A percentile compares a stretch with the other conserved stretches of the same genome.
phyloP scores from a whole-genome alignment of 2,888 invertebrate species.

The Corbicula japonica region DNA sequence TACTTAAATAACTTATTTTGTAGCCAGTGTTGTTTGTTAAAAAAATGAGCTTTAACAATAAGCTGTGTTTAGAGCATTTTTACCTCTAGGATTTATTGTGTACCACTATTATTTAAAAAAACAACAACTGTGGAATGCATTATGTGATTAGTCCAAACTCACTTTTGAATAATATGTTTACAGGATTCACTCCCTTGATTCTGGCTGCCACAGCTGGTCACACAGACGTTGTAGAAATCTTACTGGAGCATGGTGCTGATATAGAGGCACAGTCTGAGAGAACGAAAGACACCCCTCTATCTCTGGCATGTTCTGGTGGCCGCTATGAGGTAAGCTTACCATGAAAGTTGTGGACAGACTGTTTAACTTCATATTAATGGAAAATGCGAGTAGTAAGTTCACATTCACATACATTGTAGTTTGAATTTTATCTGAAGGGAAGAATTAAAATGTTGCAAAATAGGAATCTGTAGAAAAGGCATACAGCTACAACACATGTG shows the following conservation, averaged over 20 bases:
- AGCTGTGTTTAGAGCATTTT: too few relatives aligned
- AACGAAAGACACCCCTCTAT: slow-evolving; percentile 99
- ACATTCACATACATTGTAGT: too few relatives aligned
- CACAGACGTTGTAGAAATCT: slow-evolving; percentile 94
- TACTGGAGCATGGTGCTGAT: slow-evolving; percentile 97
- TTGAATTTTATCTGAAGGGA: too few relatives aligned
- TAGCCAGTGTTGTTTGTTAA: not conserved
- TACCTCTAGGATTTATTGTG: too few relatives aligned
- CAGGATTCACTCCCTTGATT: slow-evolving; percentile 98
- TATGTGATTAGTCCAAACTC: too few relatives aligned
- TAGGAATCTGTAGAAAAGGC: too few relatives aligned
- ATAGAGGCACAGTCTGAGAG: slow-evolving; percentile 99
- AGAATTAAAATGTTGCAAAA: too few relatives aligned
- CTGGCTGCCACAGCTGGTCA: slow-evolving; percentile 99
- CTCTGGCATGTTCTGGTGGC: slow-evolving; percentile 98
- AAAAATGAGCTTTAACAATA: not conserved
- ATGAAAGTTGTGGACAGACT: not conserved
- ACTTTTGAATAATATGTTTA: too few relatives aligned
- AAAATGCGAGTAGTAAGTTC: too few relatives aligned
- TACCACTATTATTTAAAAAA: too few relatives aligned
- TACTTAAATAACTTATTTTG: not conserved
- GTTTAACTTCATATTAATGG: not conserved
- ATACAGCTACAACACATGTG: too few relatives aligned
- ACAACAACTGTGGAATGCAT: too few relatives aligned
- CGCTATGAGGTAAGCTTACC: slow-evolving; percentile 92